phyloP scores from a whole-genome alignment of 2,797 vertebrate species.

The Spea hammondii region DNA sequence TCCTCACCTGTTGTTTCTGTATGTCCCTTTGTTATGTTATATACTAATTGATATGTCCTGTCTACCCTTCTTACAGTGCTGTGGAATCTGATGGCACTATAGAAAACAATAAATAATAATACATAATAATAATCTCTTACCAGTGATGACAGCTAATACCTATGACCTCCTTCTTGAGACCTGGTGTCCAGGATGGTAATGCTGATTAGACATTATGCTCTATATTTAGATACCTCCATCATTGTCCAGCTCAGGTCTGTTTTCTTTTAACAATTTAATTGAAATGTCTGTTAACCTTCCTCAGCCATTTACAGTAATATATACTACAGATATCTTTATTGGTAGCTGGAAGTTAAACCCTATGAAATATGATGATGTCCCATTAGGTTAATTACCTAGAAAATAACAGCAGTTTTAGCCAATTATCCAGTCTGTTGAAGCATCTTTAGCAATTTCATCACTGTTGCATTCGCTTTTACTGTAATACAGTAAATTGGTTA shows the following conservation, averaged over 20 bases:
- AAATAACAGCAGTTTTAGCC: not conserved
- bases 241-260: not conserved
- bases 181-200: too few species aligned
- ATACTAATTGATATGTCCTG: too few species aligned
- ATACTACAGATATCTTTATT: not conserved
- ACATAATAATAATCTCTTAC: too few species aligned
- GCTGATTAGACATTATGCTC: not conserved
- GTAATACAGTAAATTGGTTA: not conserved
- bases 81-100: too few species aligned
- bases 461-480: not conserved
- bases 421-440: slow-evolving; percentile 11
- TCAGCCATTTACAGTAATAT: not conserved
- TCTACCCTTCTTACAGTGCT: too few species aligned
- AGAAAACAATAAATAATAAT: too few species aligned
- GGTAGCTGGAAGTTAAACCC: not conserved
- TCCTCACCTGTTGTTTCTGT: too few species aligned
- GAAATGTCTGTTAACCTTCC: not conserved
- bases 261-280: not conserved
- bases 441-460: not conserved
- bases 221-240: not conserved
- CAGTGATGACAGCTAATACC: too few species aligned
- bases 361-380: not conserved
- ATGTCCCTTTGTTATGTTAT: too few species aligned
- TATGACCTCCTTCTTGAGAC: too few species aligned
- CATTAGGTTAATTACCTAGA: not conserved